Conservation (phyloP, 2,888 invertebrate species). For the Acronicta alni region DNA sequence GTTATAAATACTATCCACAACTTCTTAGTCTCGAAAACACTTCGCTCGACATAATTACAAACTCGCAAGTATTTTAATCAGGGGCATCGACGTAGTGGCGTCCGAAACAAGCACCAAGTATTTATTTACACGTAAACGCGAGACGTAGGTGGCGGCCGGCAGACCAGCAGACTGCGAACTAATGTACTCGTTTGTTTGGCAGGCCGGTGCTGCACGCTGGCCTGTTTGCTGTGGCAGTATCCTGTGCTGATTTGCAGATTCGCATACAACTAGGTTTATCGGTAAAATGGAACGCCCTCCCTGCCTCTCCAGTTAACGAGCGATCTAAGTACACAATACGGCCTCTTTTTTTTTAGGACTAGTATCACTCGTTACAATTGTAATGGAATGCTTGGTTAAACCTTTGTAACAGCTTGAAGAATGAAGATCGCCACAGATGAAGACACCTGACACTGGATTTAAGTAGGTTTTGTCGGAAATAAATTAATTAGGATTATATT, state of each 20-base stretch:
- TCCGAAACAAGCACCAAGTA: conserved; percentile 25
- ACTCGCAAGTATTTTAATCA: conserved; percentile 11
- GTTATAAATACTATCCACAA: conserved; percentile 15
- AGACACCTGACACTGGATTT: conserved; percentile 67
- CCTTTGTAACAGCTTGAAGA: conserved; percentile 33
- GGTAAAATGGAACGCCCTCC: conserved; percentile 75
- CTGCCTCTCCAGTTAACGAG: conserved; percentile 66
- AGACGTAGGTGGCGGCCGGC: conserved; percentile 60
- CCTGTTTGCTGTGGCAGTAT: conserved; percentile 88
- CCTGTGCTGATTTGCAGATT: conserved; percentile 88
- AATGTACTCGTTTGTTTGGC: conserved; percentile 87
- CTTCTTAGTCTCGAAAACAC: conserved; percentile 13
- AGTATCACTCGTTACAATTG: conserved; percentile 30
- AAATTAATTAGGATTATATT: conserved; percentile 63
- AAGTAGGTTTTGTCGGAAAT: conserved; percentile 71
- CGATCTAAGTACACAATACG: conserved; percentile 57
- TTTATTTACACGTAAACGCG: conserved; percentile 37
- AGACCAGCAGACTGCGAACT: conserved; percentile 73
- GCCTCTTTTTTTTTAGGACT: conserved; percentile 40
- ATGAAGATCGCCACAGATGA: conserved; percentile 54
- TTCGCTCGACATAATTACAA: conserved; percentile 29
- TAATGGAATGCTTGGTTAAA: conserved; percentile 29
- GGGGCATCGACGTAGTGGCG: conserved; percentile 21
- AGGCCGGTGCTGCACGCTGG: conserved; percentile 89
- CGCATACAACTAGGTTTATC: conserved; percentile 78